Base-by-base conservation (phyloP, 2,797 vertebrate genomes). In the Hoplostethus mediterraneus region DNA sequence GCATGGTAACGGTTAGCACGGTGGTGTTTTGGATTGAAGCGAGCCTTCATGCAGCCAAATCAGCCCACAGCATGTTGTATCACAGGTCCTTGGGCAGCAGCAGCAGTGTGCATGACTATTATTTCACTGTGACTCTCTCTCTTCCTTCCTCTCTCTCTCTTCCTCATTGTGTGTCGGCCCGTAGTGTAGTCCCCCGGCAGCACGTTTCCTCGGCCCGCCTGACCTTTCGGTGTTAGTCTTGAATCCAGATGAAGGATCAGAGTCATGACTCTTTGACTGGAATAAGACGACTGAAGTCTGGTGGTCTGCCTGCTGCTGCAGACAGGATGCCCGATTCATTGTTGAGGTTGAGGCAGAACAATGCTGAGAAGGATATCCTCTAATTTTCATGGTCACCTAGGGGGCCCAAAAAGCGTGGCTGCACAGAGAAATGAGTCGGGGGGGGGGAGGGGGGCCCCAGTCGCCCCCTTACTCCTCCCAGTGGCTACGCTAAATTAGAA, bases 341-440 rank as follows among this genome's bases (percentile, higher is more conserved):
- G 89, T 94, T 86, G 89, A 77, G 83, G 67, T 75, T 30, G 75
- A 81, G 85, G 85, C 67, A 79, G 86, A 92, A 91, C 93, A 88
- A 92, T 92, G 79, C 88, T 54, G 87, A 87, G 77, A 91, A 93
- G 81, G 92, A 94, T 94, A 91, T 95, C 94, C 95, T 95, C 87
- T 83, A 64, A 67, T 88, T 87, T 89, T 92, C 73, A 89, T 69
- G 83, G 90, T 90, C 84, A 82, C 91, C 88, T 75, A 63, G 11
- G 79, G 88, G 71, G 72, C 69, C 75, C 74, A 81, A 67, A 84
- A 82, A 87, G 86, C 67, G 60, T 87, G 87, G 75, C 85, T 77
- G 79, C 82, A 71, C 59, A 70, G 80, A 85, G 89, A 86, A 86
- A 89, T 84, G 88, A 91, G 80, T 92, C 77, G 1, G 21, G 21